Evolutionary conservation across 2,113 vertebrate species (phyloP), one percentile per base, ranked within the genome.

Genomic region (Malaclemys terrapin): DNA sequence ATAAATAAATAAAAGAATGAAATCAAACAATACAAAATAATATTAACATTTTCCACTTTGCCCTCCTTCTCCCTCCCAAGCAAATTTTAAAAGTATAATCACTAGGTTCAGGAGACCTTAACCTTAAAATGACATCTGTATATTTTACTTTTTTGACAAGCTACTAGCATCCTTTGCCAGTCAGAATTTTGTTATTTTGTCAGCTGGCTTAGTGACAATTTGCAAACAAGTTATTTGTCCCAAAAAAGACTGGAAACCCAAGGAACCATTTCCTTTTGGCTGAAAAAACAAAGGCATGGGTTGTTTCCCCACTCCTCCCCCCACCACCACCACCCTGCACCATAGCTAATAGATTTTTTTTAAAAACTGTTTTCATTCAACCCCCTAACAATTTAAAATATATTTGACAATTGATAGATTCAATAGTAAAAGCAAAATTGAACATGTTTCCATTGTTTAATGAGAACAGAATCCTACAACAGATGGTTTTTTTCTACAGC

Each of bases 21-120:
- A 94, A 97, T 98, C 97, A 98, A 97, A 49, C 96, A 96, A 95
- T 83, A 93, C 7, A 94, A 96, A 97, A 88, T 81, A 87, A 98
- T 59, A 62, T 93, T 95, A 91, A 98, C 96, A 98, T 96, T 97
- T 96, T 97, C 57, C 22, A 97, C 0, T 94, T 27, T 29, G 27
- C 12, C 29, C 56, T 10, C 4, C 97, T 93, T 96, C 69, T 69
- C 8, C 5, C 7, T 80, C 89, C 89, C 69, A 45, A 45, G 87
- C 13, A 38, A 82, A 82, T 75, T 96, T 96, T 47, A 97, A 93
- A 97, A 89, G 75, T n/a, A 86, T 82, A 96, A 91, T 96, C 78
- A 84, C 86, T 95, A 96, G 85, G 92, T 97, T 84, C 93, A 81
- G 89, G 80, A 87, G 72, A 91, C 75, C 89, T 95, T 53, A 93